Conservation (phyloP, 2,797 vertebrate species). For the Syndactyla subalaris region DNA sequence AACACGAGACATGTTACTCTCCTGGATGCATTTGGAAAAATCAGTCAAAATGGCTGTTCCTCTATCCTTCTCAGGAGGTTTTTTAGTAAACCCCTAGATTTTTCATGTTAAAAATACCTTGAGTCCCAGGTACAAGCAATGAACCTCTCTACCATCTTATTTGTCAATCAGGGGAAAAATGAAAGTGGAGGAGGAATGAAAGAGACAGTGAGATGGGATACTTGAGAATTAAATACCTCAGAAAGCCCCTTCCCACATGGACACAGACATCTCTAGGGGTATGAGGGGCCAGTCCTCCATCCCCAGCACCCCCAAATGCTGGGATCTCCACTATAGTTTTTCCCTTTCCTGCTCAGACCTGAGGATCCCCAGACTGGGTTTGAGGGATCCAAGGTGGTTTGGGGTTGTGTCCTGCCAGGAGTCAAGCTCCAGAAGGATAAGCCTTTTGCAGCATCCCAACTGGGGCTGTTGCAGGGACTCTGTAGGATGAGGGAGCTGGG, state of each 20-base stretch:
- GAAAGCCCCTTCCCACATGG: background rate
- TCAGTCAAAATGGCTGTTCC: background rate
- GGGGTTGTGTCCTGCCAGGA: background rate
- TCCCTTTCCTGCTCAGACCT: background rate
- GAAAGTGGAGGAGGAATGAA: background rate
- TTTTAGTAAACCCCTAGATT: fast-evolving
- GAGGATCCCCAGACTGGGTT: background rate
- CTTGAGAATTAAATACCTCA: background rate
- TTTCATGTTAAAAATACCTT: background rate
- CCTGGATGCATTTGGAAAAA: background rate
- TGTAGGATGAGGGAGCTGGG: background rate
- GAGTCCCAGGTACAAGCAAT: background rate
- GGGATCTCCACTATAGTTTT: background rate
- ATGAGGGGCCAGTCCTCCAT: background rate
- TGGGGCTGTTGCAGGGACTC: background rate
- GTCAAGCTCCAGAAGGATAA: background rate
- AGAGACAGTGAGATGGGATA: background rate
- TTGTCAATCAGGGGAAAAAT: background rate
- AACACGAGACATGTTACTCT: background rate
- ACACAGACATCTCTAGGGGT: background rate
- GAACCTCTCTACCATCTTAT: background rate
- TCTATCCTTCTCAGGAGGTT: background rate
- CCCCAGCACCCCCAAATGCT: background rate
- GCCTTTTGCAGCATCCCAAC: background rate
- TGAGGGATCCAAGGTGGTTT: background rate